These are phyloP conservation scores for Mimumesa dahlbomi DNA, from an alignment of 2,888 invertebrate species.

Conservation along the genomic window DNA sequence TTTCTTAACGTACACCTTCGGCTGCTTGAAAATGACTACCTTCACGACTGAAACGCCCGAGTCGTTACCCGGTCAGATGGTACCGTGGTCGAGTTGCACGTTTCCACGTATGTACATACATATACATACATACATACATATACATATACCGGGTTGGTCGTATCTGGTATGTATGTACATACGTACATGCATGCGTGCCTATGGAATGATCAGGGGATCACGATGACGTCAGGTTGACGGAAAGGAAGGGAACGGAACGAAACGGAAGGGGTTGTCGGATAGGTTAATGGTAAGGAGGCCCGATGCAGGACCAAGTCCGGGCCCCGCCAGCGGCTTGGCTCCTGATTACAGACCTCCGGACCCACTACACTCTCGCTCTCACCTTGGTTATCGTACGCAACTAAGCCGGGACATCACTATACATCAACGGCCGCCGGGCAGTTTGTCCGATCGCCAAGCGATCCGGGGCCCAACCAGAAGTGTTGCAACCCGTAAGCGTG, in stretches of 20 bases:
- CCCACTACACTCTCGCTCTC: conserved; percentile 79
- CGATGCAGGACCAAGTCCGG: conserved; percentile 67
- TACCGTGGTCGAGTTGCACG: no score
- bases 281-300: conserved; percentile 77
- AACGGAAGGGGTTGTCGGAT: conserved; percentile 68
- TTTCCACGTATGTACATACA: no score
- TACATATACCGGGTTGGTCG: no score
- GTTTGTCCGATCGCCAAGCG: conserved; percentile 74
- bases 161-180: no score
- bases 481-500: conserved; percentile 73
- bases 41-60: no score
- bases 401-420: conserved; percentile 69
- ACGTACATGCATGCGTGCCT: conserved; percentile 49
- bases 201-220: conserved; percentile 59
- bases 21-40: no score
- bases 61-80: no score
- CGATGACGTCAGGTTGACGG: conserved; percentile 69
- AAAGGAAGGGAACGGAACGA: conserved; percentile 65
- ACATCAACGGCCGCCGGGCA: conserved; percentile 72
- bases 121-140: no score
- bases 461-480: conserved; percentile 56
- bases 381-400: conserved; percentile 73
- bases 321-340: conserved; percentile 72
- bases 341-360: conserved; percentile 79
- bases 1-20: no score